Conservation (phyloP, 2,113 vertebrate genomes). For the Gallinago media region DNA sequence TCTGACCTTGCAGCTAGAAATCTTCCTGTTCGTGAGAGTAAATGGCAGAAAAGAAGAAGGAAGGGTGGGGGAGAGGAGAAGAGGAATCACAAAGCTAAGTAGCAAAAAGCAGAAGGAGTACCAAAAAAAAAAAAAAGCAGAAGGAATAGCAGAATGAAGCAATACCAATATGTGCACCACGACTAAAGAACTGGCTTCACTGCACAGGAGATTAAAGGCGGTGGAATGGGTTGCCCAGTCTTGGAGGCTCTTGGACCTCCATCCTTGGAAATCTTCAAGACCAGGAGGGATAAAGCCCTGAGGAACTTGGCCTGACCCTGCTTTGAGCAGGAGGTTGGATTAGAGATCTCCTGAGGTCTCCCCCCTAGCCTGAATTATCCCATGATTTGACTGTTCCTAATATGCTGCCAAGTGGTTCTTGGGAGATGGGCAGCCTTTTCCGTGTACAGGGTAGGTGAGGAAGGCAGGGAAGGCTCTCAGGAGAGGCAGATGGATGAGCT, state of each 20-base stretch:
- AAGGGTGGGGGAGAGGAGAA: not conserved
- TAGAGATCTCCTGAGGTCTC: not conserved
- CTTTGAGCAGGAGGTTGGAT: not conserved
- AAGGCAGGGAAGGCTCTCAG: not conserved
- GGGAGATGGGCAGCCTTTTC: not conserved
- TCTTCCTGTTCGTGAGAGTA: not conserved
- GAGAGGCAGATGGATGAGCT: not conserved
- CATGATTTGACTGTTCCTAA: not conserved
- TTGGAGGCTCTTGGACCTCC: not conserved
- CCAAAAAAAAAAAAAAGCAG: conserved; percentile 4
- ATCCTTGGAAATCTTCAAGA: not conserved
- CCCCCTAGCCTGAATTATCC: not conserved
- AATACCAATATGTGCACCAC: not conserved
- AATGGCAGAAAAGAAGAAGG: not conserved
- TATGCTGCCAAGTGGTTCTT: not conserved
- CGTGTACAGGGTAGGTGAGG: fast-evolving
- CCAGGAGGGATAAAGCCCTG: not conserved
- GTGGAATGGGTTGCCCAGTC: not conserved
- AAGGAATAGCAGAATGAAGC: conserved; percentile 1
- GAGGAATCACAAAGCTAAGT: not conserved
- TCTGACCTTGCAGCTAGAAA: not conserved
- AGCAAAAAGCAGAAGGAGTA: conserved; percentile 50
- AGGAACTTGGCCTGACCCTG: not conserved
- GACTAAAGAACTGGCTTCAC: not conserved
- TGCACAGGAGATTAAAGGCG: not conserved